These are phyloP conservation scores for Geophilus truncorum DNA, from an alignment of 2,888 invertebrate genomes.

Conservation along the genomic window DNA sequence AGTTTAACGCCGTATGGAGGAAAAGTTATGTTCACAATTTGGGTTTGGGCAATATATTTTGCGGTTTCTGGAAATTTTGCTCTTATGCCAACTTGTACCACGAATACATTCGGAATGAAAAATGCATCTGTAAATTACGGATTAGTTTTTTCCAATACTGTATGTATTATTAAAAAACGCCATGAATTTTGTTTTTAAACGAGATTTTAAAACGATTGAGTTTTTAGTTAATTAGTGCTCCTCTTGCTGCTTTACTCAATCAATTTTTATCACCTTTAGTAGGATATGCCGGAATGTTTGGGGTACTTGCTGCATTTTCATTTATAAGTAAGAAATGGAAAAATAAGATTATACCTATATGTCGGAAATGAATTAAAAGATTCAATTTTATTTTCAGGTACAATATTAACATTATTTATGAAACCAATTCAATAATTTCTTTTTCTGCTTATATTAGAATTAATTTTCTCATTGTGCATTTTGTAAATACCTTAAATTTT, in stretches of 20 bases:
- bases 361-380: neutral
- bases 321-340: slow-evolving; percentile 30
- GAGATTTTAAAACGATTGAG: no score
- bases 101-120: slow-evolving; percentile 46
- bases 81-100: slow-evolving; percentile 47
- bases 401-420: neutral
- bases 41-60: slow-evolving; percentile 46
- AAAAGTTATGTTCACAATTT: slow-evolving; percentile 44
- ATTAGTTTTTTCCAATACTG: slow-evolving; percentile 44
- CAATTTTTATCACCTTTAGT: slow-evolving; percentile 41
- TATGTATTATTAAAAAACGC: slow-evolving; percentile 35
- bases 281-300: slow-evolving; percentile 46
- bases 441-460: no score
- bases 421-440: neutral
- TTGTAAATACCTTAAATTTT: no score
- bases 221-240: slow-evolving; percentile 34
- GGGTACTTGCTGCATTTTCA: slow-evolving; percentile 41
- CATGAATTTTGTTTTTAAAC: slow-evolving; percentile 35
- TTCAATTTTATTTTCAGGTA: neutral
- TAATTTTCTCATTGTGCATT: no score
- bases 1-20: slow-evolving; percentile 42
- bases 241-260: slow-evolving; percentile 42
- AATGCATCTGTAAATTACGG: slow-evolving; percentile 46
- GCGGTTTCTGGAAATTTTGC: slow-evolving; percentile 47
- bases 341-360: neutral